Conservation (phyloP, 1,140 invertebrate genomes). For the Trachelipus rathkii region DNA sequence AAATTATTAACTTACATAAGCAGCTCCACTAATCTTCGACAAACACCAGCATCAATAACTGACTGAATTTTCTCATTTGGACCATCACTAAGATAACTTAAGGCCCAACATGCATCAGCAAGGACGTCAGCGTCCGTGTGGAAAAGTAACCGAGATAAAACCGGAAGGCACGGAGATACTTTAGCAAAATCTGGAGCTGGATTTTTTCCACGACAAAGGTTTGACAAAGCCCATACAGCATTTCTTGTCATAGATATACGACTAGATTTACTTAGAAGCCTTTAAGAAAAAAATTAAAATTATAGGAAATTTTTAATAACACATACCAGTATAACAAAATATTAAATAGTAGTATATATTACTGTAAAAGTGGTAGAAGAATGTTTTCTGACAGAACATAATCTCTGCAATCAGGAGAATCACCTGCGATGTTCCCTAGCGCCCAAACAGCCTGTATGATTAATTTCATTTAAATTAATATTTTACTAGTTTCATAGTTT, state of each 20-base stretch:
- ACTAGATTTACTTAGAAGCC: slow-evolving; percentile 69
- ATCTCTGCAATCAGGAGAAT: slow-evolving; percentile 87
- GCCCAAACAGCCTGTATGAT: slow-evolving; percentile 81
- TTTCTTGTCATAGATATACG: slow-evolving; percentile 90
- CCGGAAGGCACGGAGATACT: slow-evolving; percentile 74
- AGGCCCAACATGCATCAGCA: slow-evolving; percentile 92
- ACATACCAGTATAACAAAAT: neutral
- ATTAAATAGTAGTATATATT: no score
- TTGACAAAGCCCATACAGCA: slow-evolving; percentile 96
- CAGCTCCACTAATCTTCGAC: slow-evolving; percentile 85
- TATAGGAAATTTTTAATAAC: neutral
- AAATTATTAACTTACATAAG: slow-evolving; percentile 63
- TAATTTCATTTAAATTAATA: no score
- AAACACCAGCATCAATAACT: slow-evolving; percentile 94
- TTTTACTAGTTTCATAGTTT: no score
- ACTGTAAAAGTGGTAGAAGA: slow-evolving; percentile 83
- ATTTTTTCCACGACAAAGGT: slow-evolving; percentile 93
- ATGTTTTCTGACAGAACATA: slow-evolving; percentile 75
- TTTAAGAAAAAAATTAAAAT: slow-evolving; percentile 43
- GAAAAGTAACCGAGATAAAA: slow-evolving; percentile 80
- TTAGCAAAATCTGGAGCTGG: slow-evolving; percentile 90
- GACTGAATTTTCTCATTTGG: slow-evolving; percentile 98
- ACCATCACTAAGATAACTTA: slow-evolving; percentile 91
- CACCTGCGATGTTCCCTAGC: slow-evolving; percentile 92
- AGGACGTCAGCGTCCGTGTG: slow-evolving; percentile 87